Percentiles rank a stretch among this genome's conserved stretches.
Conservation (phyloP, 2,797 vertebrate species). For the Gobionotothen gibberifrons region DNA sequence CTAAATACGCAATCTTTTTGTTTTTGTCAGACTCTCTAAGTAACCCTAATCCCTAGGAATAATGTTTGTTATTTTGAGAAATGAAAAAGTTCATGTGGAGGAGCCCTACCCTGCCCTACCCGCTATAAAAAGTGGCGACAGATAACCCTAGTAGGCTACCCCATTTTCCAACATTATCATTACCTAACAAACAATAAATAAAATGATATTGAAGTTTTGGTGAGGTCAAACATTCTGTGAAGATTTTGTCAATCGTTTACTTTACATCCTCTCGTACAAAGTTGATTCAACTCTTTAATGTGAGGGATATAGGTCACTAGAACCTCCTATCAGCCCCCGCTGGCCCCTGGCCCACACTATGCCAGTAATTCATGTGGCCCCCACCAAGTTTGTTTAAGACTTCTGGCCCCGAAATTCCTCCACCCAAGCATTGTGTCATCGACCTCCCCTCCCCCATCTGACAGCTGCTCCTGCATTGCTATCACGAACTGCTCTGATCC, state of each 20-base stretch:
- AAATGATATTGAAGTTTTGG: too few relatives aligned
- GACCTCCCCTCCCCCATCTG: conserved; percentile 39
- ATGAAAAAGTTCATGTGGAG: too few relatives aligned
- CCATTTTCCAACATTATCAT: too few relatives aligned
- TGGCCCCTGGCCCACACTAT: conserved; percentile 4
- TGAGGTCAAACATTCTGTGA: neutral
- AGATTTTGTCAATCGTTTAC: too few relatives aligned
- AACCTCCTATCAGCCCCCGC: neutral
- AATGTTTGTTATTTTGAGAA: too few relatives aligned
- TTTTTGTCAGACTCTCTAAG: too few relatives aligned
- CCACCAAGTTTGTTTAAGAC: conserved; percentile 69
- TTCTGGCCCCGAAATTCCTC: conserved; percentile 60
- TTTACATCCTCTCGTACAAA: neutral
- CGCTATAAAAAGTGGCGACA: too few relatives aligned
- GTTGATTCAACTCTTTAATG: neutral
- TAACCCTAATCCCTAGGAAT: too few relatives aligned
- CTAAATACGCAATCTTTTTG: too few relatives aligned
- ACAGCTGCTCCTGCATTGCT: conserved; percentile 38
- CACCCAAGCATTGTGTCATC: conserved; percentile 8
- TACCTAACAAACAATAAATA: too few relatives aligned
- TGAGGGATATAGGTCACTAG: neutral
- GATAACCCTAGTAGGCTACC: too few relatives aligned
- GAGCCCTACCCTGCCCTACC: too few relatives aligned
- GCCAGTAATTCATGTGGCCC: conserved; percentile 16
- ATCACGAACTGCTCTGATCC: conserved; percentile 7